Evolutionary conservation across 1,140 invertebrate genomes (phyloP).

Genomic region (Diprion similis): DNA sequence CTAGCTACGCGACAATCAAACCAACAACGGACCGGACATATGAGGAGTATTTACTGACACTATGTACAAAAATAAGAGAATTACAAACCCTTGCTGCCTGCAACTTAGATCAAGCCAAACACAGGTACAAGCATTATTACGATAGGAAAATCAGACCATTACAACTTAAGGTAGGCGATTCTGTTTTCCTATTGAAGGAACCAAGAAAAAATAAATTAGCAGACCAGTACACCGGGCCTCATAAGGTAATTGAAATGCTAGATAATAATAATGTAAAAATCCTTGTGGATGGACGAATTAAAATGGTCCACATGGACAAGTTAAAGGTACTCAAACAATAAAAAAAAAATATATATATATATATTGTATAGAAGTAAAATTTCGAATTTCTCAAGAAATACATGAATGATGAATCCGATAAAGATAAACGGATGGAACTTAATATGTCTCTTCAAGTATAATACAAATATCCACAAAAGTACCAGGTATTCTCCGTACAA

Average conservation of each 20-base stretch:
- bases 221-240: slow-evolving; percentile 9
- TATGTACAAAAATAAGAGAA: neutral
- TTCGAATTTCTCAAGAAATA: too few relatives aligned
- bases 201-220: slow-evolving; percentile 15
- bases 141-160: slow-evolving; percentile 15
- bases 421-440: too few relatives aligned
- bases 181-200: slow-evolving; percentile 24
- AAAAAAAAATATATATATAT: too few relatives aligned
- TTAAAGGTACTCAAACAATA: too few relatives aligned
- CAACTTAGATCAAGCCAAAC: slow-evolving; percentile 14
- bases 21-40: slow-evolving; percentile 5
- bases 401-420: too few relatives aligned
- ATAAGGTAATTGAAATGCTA: slow-evolving; percentile 12
- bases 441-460: too few relatives aligned
- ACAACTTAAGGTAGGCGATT: slow-evolving; percentile 17
- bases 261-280: slow-evolving; percentile 19
- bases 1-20: neutral
- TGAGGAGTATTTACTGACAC: neutral
- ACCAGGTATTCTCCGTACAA: too few relatives aligned
- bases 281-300: neutral
- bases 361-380: too few relatives aligned
- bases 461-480: too few relatives aligned
- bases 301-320: slow-evolving; percentile 14
- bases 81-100: neutral
- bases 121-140: slow-evolving; percentile 16